A percentile compares a stretch with the other conserved stretches of the same genome.
Evolutionary conservation across 2,797 vertebrate species (phyloP).

Genomic region (Sylvilagus floridanus): DNA sequence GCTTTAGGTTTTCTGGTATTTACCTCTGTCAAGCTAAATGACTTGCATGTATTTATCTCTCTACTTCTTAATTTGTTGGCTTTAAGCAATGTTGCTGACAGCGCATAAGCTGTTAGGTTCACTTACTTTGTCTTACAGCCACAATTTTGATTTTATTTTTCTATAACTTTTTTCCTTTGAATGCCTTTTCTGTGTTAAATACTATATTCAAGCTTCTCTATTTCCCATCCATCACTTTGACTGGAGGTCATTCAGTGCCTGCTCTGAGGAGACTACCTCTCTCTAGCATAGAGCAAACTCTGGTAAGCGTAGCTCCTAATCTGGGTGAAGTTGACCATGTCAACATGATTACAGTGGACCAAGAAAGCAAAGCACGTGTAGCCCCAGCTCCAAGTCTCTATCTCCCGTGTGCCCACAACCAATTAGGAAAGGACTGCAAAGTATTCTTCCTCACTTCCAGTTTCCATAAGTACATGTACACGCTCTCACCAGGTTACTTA

Average conservation of each 20-base stretch:
- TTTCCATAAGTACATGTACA: background rate
- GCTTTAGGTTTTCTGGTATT: background rate
- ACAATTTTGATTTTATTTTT: background rate
- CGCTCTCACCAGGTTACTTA: background rate
- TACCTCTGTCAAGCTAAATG: background rate
- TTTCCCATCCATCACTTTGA: background rate
- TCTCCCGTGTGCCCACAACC: background rate
- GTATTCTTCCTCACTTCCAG: no score
- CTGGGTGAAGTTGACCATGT: no score
- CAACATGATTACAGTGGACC: background rate
- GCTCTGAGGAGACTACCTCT: background rate
- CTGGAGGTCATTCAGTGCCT: no score
- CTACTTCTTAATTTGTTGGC: background rate
- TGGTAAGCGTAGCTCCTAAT: background rate
- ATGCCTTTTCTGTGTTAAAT: background rate
- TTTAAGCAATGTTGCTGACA: no score
- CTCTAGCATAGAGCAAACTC: background rate
- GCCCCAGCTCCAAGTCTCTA: rapidly evolving
- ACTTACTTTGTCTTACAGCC: background rate
- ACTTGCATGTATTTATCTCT: background rate
- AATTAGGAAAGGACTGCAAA: background rate
- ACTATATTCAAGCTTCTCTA: background rate
- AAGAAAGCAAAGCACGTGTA: background rate
- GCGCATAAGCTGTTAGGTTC: background rate
- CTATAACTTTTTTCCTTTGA: background rate